These are phyloP conservation scores for Cardiocondyla obscurior DNA, from an alignment of 1,140 invertebrate genomes.

Conservation along the genomic window DNA sequence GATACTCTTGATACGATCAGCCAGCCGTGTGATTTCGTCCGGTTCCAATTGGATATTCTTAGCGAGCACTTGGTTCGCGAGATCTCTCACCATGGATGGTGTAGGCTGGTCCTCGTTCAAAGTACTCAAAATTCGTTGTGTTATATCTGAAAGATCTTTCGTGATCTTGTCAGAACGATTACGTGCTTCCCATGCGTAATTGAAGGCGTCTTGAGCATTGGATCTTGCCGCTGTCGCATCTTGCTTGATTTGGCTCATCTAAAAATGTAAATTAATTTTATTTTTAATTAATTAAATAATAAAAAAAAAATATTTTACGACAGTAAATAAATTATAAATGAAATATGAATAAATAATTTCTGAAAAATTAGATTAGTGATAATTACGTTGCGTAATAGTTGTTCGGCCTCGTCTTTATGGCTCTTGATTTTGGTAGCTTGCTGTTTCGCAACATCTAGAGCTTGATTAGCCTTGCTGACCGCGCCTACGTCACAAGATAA, in stretches of 20 bases:
- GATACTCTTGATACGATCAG: constrained; percentile 92
- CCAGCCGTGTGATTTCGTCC: constrained; percentile 93
- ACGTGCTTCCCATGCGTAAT: constrained; percentile 84
- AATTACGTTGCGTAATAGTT: constrained; percentile 86
- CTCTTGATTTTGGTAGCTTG: constrained; percentile 91
- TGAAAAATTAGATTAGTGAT: neutral
- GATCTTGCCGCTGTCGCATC: constrained; percentile 85
- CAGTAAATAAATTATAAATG: neutral
- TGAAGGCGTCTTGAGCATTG: constrained; percentile 86
- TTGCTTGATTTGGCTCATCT: constrained; percentile 86
- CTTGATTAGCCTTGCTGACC: constrained; percentile 92
- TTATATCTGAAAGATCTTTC: constrained; percentile 85
- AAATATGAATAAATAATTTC: neutral
- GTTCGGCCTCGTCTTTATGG: constrained; percentile 91
- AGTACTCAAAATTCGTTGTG: constrained; percentile 90
- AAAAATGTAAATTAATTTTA: neutral
- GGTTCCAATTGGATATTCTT: constrained; percentile 90
- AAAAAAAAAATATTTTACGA: neutral
- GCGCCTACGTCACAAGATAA: constrained; percentile 95
- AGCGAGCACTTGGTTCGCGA: constrained; percentile 90
- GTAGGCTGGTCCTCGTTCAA: constrained; percentile 90
- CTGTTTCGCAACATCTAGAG: constrained; percentile 92
- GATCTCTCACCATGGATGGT: constrained; percentile 91
- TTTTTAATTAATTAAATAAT: neutral
- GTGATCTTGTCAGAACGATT: constrained; percentile 85